Evolutionary conservation across 2,113 vertebrate species (phyloP), one percentile per base, ranked within the genome.

Genomic region (Cyphotilapia sp.): DNA sequence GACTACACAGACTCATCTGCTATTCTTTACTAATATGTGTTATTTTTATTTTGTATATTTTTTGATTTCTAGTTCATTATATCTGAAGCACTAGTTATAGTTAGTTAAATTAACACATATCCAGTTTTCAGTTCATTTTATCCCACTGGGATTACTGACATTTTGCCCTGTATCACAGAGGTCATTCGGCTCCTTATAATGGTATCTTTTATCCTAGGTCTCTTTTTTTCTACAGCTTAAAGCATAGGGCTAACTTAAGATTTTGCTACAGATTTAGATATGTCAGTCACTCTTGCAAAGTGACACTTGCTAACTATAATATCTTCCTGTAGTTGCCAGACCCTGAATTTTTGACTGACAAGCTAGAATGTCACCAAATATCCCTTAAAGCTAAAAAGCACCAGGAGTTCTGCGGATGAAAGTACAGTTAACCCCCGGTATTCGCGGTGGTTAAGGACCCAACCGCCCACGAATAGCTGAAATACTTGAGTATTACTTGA

Each of bases 331-430:
- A 45, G 8, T 59, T 57, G 45, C 83, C 63, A 80, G 22, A 88
- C 66, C 57, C 66, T 69, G 66, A 56, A 71, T 81, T 83, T 71
- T 85, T 87, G 81, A 83, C 78, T 56, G 69, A 89, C 61, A n/a
- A 85, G 57, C 40, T 49, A 9, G 85, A 88, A 85, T 87, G 71
- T 90, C 90, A 84, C 66, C 56, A 84, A 66, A 87, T 81, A 69
- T 12, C 71, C 45, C 42, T 14, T 22, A 9, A 54, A 47, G 59
- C 45, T 27, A 8, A 7, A 56, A 19, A 4, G 33, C 61, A 59
- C 12, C 40, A 29, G 31, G 9, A 40, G 16, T 13, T 57, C 3
- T 19, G 19, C 1, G 0, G 57, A 31, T n/a, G 19, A 16, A 81
- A 24, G 53, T 29, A 38, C 10, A 66, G 61, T 66, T 33, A 66